Evolutionary conservation across 2,797 vertebrate species (phyloP).

Genomic region (Geotria australis): DNA sequence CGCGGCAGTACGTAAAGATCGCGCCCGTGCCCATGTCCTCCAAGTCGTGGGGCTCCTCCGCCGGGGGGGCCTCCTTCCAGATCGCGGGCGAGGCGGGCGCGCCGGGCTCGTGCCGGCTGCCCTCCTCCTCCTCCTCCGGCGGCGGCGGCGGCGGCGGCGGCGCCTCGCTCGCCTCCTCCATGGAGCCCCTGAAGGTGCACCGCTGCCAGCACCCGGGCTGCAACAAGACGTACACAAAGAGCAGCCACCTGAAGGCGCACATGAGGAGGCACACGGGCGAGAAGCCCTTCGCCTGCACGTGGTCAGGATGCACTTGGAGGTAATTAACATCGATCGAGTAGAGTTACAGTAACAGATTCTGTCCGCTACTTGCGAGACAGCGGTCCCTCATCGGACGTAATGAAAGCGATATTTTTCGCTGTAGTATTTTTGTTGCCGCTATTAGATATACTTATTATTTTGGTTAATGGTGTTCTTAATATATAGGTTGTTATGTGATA

Average conservation of each 20-base stretch:
- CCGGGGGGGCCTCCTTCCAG: background rate
- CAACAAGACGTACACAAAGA: background rate
- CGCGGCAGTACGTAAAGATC: slow-evolving; percentile 10
- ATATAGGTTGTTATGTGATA: no score
- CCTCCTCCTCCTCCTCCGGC: background rate
- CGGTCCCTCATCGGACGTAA: no score
- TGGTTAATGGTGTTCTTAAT: no score
- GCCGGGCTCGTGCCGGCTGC: no score
- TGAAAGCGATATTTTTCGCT: no score
- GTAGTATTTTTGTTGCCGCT: no score
- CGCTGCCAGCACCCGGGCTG: background rate
- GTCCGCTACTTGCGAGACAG: no score
- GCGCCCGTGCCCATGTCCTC: background rate
- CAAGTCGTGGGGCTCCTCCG: background rate
- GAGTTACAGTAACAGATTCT: no score
- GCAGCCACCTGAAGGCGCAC: background rate
- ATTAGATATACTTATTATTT: no score
- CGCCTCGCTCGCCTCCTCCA: background rate
- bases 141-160: background rate
- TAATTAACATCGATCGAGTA: background rate
- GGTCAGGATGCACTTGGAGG: background rate
- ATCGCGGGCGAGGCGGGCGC: background rate
- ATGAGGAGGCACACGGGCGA: background rate
- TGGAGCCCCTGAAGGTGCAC: background rate
- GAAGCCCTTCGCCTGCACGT: background rate